Percentiles rank a stretch among this genome's conserved stretches.
These are phyloP conservation scores for Aphelenchoides avenae DNA, from an alignment of 1,140 invertebrate species.

Conservation along the genomic window DNA sequence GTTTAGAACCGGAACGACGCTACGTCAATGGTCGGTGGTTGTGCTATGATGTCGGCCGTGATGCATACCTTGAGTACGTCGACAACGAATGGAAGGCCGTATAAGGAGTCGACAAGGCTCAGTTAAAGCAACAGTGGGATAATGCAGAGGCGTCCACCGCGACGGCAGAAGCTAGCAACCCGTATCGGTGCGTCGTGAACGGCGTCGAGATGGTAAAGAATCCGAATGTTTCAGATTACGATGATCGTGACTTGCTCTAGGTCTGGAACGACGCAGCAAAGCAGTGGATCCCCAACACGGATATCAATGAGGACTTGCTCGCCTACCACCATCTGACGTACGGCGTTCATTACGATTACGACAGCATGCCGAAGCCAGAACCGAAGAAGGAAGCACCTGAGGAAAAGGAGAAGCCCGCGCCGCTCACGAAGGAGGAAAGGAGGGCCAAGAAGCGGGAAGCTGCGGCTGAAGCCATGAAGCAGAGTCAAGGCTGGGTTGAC, in stretches of 20 bases:
- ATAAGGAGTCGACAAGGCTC: conserved; percentile 8
- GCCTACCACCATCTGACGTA: conserved; percentile 92
- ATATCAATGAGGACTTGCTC: conserved; percentile 91
- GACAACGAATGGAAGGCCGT: conserved; percentile 39
- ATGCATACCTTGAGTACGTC: conserved; percentile 36
- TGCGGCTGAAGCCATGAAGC: conserved; percentile 16
- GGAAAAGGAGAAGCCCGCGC: conserved; percentile 7
- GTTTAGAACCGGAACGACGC: conserved; percentile 32
- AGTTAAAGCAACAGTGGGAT: conserved; percentile 28
- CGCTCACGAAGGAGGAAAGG: conserved; percentile 60
- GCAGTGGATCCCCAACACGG: conserved; percentile 51
- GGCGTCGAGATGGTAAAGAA: conserved; percentile 38
- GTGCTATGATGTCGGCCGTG: conserved; percentile 9
- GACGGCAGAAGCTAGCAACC: not conserved
- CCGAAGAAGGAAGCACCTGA: conserved; percentile 52
- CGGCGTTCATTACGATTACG: conserved; percentile 67
- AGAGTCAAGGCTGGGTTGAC: conserved; percentile 77
- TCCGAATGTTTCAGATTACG: conserved; percentile 15
- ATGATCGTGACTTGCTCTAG: too few species aligned
- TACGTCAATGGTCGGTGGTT: conserved; percentile 38
- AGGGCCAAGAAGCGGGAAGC: conserved; percentile 40
- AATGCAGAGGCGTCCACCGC: conserved; percentile 21
- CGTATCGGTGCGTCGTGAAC: conserved; percentile 13
- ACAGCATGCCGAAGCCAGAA: conserved; percentile 21
- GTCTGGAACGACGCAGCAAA: conserved; percentile 42